phyloP scores from a whole-genome alignment of 2,888 invertebrate species.

The Elegia similella region DNA sequence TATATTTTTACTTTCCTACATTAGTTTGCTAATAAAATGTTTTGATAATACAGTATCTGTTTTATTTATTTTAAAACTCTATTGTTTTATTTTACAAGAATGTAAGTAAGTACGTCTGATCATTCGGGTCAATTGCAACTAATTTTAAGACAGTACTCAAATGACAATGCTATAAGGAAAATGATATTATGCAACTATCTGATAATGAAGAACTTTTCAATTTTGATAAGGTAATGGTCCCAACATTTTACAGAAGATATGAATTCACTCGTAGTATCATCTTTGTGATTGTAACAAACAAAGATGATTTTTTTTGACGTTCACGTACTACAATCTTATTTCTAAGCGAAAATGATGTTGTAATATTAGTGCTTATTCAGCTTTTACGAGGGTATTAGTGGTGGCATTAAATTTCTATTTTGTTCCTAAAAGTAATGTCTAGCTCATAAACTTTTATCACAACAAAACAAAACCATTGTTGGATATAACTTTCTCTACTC shows the following conservation, averaged over 20 bases:
- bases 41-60: slow-evolving; percentile 57
- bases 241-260: too few relatives aligned
- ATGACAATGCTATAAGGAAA: too few relatives aligned
- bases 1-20: slow-evolving; percentile 81
- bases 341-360: neutral
- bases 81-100: neutral
- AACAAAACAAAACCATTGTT: neutral
- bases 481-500: slow-evolving; percentile 5
- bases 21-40: slow-evolving; percentile 81
- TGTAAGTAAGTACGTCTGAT: too few relatives aligned
- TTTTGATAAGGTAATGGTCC: too few relatives aligned
- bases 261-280: too few relatives aligned
- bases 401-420: neutral
- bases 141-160: too few relatives aligned
- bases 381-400: neutral
- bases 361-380: neutral
- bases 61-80: slow-evolving; percentile 23
- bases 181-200: too few relatives aligned
- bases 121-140: too few relatives aligned
- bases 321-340: too few relatives aligned
- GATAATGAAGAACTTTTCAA: too few relatives aligned
- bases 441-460: slow-evolving; percentile 4
- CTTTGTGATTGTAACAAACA: too few relatives aligned
- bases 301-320: too few relatives aligned
- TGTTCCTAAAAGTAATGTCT: neutral